Conservation (phyloP, 2,888 invertebrate genomes). For the Steinernema hermaphroditum region DNA sequence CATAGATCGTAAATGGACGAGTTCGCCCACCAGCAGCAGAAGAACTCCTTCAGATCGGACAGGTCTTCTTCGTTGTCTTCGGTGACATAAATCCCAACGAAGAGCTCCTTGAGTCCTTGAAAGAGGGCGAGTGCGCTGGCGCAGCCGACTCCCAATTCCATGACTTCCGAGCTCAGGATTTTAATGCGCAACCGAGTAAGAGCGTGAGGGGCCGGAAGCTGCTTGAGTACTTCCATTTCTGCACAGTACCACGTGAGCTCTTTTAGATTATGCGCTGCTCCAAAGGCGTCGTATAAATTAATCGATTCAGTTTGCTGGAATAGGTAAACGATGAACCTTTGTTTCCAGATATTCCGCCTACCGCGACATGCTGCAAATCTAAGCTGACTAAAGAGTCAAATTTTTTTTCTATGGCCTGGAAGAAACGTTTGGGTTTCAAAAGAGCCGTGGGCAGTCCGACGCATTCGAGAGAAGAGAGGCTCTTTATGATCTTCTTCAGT, state of each 20-base stretch:
- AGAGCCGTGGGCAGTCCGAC: background rate
- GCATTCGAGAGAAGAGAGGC: background rate
- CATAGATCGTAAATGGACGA: background rate
- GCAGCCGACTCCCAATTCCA: background rate
- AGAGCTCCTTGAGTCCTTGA: slow-evolving; percentile 4
- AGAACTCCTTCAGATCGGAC: background rate
- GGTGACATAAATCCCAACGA: background rate
- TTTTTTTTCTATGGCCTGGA: background rate
- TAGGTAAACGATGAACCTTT: background rate
- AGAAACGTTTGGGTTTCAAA: background rate
- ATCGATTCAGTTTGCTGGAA: background rate
- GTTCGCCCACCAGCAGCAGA: background rate
- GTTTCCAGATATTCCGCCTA: background rate
- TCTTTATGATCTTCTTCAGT: background rate
- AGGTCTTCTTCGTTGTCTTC: background rate
- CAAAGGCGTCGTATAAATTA: background rate
- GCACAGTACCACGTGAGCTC: slow-evolving; percentile 8
- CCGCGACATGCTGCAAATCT: slow-evolving; percentile 4
- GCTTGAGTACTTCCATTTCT: background rate
- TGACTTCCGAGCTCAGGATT: background rate
- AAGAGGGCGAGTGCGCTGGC: background rate
- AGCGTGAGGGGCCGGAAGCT: background rate
- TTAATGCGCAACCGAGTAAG: background rate
- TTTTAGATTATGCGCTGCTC: background rate
- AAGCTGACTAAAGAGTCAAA: background rate